Percentiles rank a stretch among this genome's conserved stretches.
Conservation (phyloP, 2,113 vertebrate species). For the Otis tarda region DNA sequence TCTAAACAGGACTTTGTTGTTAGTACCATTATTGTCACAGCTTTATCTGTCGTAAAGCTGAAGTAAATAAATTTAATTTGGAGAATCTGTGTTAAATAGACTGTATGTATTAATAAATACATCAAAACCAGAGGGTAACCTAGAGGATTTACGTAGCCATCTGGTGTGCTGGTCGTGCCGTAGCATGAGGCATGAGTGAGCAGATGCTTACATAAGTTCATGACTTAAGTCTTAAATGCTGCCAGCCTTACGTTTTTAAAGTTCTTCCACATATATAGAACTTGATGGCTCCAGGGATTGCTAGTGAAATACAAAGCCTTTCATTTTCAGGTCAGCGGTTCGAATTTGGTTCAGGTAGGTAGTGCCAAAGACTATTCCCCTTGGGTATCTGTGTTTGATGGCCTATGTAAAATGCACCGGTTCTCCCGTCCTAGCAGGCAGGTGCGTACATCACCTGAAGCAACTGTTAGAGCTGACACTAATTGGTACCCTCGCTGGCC, state of each 20-base stretch:
- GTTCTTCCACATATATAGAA: not conserved
- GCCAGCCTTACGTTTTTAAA: not conserved
- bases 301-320: slow-evolving; percentile 20
- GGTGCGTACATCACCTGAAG: not conserved
- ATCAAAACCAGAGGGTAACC: not conserved
- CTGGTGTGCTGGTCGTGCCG: not conserved
- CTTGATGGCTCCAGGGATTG: slow-evolving; percentile 8
- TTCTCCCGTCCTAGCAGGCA: not conserved
- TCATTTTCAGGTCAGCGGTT: slow-evolving; percentile 44
- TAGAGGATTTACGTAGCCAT: not conserved
- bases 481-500: slow-evolving; percentile 19
- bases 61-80: not conserved
- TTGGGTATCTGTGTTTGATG: slow-evolving; percentile 29
- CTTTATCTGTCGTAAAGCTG: not conserved
- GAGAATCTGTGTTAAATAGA: slow-evolving; percentile 18
- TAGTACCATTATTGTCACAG: not conserved
- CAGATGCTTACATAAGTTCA: not conserved
- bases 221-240: not conserved
- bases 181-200: not conserved
- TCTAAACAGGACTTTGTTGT: not conserved
- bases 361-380: slow-evolving; percentile 25
- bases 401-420: not conserved
- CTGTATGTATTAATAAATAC: not conserved
- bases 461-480: slow-evolving; percentile 38
- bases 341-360: slow-evolving; percentile 15